phyloP scores from a whole-genome alignment of 2,888 invertebrate species.

The Nycteola revayana region DNA sequence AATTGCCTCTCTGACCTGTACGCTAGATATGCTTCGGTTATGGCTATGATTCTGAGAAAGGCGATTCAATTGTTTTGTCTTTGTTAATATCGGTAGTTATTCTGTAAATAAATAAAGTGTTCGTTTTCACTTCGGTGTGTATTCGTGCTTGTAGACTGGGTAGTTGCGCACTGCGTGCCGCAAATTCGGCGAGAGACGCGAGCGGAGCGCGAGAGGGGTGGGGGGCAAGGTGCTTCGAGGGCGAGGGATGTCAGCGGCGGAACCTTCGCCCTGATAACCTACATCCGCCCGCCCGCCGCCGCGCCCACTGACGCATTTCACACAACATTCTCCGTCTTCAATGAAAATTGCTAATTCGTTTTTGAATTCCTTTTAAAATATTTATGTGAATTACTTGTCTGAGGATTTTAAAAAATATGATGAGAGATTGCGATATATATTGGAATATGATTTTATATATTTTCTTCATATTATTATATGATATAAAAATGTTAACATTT shows the following conservation, averaged over 20 bases:
- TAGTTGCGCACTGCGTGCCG: slow-evolving; percentile 46
- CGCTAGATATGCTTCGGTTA: slow-evolving; percentile 48
- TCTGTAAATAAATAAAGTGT: slow-evolving; percentile 24
- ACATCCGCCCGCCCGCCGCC: slow-evolving; percentile 49
- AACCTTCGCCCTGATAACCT: slow-evolving; percentile 70
- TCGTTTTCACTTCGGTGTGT: slow-evolving; percentile 10
- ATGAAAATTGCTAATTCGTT: slow-evolving; percentile 14
- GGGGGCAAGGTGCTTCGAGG: slow-evolving; percentile 33
- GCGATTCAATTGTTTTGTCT: slow-evolving; percentile 54
- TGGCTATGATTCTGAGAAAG: slow-evolving; percentile 54
- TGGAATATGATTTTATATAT: too few relatives aligned
- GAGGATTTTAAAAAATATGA: too few relatives aligned
- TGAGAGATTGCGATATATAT: too few relatives aligned
- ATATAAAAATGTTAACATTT: too few relatives aligned
- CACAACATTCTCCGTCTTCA: slow-evolving; percentile 18
- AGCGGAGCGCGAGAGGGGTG: slow-evolving; percentile 31
- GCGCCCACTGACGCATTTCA: slow-evolving; percentile 23
- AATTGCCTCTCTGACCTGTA: slow-evolving; percentile 65
- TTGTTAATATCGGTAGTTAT: slow-evolving; percentile 32
- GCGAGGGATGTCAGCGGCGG: slow-evolving; percentile 45
- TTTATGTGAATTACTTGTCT: background rate
- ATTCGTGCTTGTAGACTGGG: slow-evolving; percentile 9
- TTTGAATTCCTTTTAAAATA: slow-evolving; percentile 6
- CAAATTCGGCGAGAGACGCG: slow-evolving; percentile 33
- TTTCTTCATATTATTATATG: too few relatives aligned